Conservation (phyloP, 1,140 invertebrate species). For the Penaeus indicus region DNA sequence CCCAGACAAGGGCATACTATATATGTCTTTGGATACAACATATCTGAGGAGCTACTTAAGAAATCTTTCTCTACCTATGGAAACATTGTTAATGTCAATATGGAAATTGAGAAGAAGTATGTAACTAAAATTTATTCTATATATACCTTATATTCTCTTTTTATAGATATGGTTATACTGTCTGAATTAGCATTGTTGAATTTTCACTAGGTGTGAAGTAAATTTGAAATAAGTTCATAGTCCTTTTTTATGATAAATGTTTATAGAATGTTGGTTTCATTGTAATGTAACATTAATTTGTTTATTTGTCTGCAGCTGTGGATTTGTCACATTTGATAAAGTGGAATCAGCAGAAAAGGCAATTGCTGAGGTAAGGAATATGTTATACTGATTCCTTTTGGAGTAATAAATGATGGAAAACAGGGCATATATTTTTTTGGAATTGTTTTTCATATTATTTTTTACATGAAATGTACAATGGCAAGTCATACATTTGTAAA, state of each 20-base stretch:
- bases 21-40: constrained; percentile 85
- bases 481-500: no score
- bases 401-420: constrained; percentile 40
- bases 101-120: constrained; percentile 90
- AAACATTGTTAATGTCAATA: constrained; percentile 87
- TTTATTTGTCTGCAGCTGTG: constrained; percentile 76
- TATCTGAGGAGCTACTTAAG: constrained; percentile 85
- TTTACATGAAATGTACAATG: neutral
- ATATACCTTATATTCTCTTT: neutral
- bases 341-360: constrained; percentile 87
- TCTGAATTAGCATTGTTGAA: neutral
- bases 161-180: neutral
- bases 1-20: constrained; percentile 86
- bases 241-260: no score
- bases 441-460: neutral
- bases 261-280: no score
- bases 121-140: constrained; percentile 66
- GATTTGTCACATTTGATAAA: constrained; percentile 94
- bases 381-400: constrained; percentile 33
- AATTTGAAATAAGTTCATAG: no score
- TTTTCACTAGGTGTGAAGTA: neutral
- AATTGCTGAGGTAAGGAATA: constrained; percentile 77
- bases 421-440: constrained; percentile 32
- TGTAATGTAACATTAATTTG: neutral
- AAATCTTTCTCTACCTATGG: constrained; percentile 85